Evolutionary conservation across 2,888 invertebrate genomes (phyloP).

Genomic region (Carterocephalus palaemon): DNA sequence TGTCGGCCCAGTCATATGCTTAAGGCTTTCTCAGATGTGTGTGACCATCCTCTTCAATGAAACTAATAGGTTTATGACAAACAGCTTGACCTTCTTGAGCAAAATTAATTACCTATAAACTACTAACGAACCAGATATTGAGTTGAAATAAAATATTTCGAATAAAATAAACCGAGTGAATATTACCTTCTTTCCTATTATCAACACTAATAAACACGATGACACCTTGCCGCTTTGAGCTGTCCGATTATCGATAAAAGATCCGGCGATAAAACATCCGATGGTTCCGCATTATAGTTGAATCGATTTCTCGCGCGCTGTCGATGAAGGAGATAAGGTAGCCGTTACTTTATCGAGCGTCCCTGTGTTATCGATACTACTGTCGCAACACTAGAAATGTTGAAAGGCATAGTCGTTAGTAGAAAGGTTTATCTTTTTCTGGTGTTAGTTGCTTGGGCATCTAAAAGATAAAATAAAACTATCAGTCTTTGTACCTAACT

Average conservation of each 20-base stretch:
- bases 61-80: too few species aligned
- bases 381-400: constrained; percentile 36
- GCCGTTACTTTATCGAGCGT: constrained; percentile 18
- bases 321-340: constrained; percentile 15
- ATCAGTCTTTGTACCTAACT: too few species aligned
- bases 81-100: too few species aligned
- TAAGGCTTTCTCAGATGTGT: too few species aligned
- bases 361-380: constrained; percentile 40
- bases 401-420: constrained; percentile 33
- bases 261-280: constrained; percentile 17
- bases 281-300: constrained; percentile 24
- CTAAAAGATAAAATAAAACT: too few species aligned
- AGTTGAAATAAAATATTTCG: neutral
- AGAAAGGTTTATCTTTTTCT: neutral
- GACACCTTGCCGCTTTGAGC: constrained; percentile 22
- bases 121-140: too few species aligned
- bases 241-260: constrained; percentile 24
- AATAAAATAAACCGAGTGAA: constrained; percentile 13
- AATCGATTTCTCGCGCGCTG: constrained; percentile 20
- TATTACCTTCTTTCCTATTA: constrained; percentile 16
- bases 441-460: neutral
- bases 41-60: too few species aligned
- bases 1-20: too few species aligned
- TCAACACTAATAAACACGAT: constrained; percentile 25
- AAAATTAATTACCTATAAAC: too few species aligned